phyloP scores from a whole-genome alignment of 2,797 vertebrate genomes.

The Bovichtus variegatus region DNA sequence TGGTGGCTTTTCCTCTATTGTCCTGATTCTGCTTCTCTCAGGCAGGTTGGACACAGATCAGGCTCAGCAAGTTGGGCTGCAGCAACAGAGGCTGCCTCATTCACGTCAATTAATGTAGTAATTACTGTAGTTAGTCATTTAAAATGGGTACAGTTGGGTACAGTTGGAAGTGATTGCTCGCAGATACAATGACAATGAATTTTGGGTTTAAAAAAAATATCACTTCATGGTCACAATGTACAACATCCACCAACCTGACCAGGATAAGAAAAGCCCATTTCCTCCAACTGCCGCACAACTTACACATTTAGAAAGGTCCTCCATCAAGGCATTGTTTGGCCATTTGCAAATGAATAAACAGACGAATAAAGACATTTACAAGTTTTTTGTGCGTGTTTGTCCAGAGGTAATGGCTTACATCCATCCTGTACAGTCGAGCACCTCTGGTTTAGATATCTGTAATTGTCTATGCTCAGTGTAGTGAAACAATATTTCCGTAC shows the following conservation, averaged over 20 bases:
- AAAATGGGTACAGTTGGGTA: neutral
- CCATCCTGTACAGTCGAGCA: neutral
- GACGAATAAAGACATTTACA: neutral
- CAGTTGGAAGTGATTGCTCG: neutral
- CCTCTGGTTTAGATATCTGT: neutral
- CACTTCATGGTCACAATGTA: neutral
- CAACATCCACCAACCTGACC: neutral
- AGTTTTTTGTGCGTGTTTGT: no score
- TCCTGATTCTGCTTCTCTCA: neutral
- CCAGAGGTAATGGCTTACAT: neutral
- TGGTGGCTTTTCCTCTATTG: neutral
- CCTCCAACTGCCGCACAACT: neutral
- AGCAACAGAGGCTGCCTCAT: neutral
- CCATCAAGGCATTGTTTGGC: neutral
- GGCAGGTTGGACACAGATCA: constrained; percentile 1
- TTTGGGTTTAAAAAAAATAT: neutral
- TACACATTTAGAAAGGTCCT: neutral
- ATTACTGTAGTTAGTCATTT: neutral
- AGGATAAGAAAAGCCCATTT: neutral
- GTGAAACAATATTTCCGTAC: neutral
- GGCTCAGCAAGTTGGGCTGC: neutral
- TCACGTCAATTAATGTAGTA: neutral
- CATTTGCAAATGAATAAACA: neutral
- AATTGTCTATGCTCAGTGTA: neutral
- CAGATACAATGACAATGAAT: neutral